phyloP scores from a whole-genome alignment of 2,113 vertebrate species.

The Prinia subflava region DNA sequence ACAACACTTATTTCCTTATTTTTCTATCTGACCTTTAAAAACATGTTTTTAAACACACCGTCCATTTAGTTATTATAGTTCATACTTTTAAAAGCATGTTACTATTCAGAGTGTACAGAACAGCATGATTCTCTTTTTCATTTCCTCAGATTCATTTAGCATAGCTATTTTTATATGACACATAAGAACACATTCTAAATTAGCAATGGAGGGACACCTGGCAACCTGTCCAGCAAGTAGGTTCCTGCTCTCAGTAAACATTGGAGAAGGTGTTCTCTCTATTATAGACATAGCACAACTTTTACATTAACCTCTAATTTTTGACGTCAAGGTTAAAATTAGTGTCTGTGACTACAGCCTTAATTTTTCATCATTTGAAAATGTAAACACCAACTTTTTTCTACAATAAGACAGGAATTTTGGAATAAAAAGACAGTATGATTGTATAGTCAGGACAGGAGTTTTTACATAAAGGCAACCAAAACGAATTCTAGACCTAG shows the following conservation, averaged over 20 bases:
- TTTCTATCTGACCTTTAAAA: not conserved
- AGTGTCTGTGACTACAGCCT: not conserved
- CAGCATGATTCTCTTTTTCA: not conserved
- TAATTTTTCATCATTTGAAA: not conserved
- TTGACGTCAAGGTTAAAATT: not conserved
- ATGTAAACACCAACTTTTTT: not conserved
- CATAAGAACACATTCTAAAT: not conserved
- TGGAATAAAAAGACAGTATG: not conserved
- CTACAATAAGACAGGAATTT: not conserved
- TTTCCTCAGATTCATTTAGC: not conserved
- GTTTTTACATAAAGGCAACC: not conserved
- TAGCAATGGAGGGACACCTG: not conserved
- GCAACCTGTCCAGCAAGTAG: not conserved
- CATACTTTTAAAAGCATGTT: not conserved
- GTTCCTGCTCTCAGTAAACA: not conserved
- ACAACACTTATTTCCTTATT: not conserved
- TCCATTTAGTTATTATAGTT: not conserved
- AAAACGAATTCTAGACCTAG: not conserved
- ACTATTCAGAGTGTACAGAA: not conserved
- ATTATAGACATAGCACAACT: not conserved
- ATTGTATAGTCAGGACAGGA: not conserved
- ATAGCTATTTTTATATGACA: not conserved
- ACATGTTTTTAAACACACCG: not conserved
- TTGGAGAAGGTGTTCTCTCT: not conserved
- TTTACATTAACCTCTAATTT: not conserved